Percentiles rank a stretch among this genome's conserved stretches.
phyloP scores from a whole-genome alignment of 1,140 invertebrate genomes.

The Solenopsis invicta region DNA sequence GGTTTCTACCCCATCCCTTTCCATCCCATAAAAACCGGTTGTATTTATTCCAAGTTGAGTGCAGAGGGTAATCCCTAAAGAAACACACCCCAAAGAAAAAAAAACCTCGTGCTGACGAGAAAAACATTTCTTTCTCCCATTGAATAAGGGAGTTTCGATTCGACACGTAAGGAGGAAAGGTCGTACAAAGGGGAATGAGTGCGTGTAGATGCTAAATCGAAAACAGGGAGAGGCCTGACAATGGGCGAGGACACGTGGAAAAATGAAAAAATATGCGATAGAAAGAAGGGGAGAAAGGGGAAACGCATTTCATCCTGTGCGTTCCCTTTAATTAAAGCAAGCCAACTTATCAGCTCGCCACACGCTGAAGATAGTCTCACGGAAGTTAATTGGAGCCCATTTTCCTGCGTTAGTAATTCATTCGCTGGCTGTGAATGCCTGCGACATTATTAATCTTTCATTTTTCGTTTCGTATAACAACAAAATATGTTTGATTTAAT shows the following conservation, averaged over 20 bases:
- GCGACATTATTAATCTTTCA: constrained; percentile 8
- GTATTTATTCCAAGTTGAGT: constrained; percentile 61
- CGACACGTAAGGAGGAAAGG: background rate
- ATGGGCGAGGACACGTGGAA: constrained; percentile 8
- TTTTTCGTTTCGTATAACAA: background rate
- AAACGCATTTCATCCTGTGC: constrained; percentile 63
- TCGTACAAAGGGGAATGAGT: background rate
- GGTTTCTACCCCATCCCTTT: background rate
- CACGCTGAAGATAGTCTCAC: background rate
- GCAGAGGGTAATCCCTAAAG: background rate
- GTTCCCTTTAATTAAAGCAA: constrained; percentile 67
- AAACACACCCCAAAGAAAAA: background rate
- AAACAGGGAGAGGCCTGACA: constrained; percentile 43
- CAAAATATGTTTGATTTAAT: background rate
- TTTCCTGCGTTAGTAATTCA: constrained; percentile 21
- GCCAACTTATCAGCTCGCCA: background rate
- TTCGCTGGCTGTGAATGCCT: background rate
- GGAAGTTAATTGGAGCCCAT: constrained; percentile 18
- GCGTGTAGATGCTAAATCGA: constrained; percentile 66
- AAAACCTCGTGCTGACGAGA: background rate
- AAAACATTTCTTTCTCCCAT: constrained; percentile 49
- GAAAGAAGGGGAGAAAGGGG: constrained; percentile 36
- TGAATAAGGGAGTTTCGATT: constrained; percentile 65
- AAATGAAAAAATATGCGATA: constrained; percentile 10
- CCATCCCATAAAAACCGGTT: background rate